These are phyloP conservation scores for Styela plicata DNA, from an alignment of 23 tunicate genomes.

Conservation along the genomic window DNA sequence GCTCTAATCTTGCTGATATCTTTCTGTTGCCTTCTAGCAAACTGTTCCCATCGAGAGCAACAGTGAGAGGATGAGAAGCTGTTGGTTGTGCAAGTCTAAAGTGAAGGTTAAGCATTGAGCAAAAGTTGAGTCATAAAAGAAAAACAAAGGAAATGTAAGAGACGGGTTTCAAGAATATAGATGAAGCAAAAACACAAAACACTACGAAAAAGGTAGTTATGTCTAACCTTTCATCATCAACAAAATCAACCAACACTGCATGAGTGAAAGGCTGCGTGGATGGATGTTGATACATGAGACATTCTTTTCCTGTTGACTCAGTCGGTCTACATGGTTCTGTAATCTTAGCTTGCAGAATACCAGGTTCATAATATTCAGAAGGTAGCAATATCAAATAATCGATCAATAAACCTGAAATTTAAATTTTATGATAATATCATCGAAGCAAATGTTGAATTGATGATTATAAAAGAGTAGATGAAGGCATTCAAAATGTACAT, in stretches of 20 bases:
- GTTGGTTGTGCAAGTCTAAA: slow-evolving; percentile 34
- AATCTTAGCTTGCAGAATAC: slow-evolving; percentile 64
- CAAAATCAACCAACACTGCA: neutral
- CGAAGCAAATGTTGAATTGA: no score
- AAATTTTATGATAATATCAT: no score
- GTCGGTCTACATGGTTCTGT: slow-evolving; percentile 61
- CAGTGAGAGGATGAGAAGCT: slow-evolving; percentile 62
- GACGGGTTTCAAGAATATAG: no score
- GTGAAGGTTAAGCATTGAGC: neutral
- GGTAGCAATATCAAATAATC: slow-evolving; percentile 92
- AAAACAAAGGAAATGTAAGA: neutral
- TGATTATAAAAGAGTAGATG: no score
- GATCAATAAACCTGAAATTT: slow-evolving; percentile 59
- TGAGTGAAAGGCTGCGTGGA: neutral
- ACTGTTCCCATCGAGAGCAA: slow-evolving; percentile 52
- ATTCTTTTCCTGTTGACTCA: slow-evolving; percentile 43
- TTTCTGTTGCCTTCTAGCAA: slow-evolving; percentile 25
- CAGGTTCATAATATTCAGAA: slow-evolving; percentile 91
- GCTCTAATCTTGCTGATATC: slow-evolving; percentile 26
- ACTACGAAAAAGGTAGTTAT: no score
- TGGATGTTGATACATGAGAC: slow-evolving; percentile 95
- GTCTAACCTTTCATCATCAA: neutral
- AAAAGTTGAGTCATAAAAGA: neutral
- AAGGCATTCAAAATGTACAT: no score
- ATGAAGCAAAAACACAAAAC: no score